Conservation (phyloP, 2,888 invertebrate genomes). For the Asteroscopus sphinx region DNA sequence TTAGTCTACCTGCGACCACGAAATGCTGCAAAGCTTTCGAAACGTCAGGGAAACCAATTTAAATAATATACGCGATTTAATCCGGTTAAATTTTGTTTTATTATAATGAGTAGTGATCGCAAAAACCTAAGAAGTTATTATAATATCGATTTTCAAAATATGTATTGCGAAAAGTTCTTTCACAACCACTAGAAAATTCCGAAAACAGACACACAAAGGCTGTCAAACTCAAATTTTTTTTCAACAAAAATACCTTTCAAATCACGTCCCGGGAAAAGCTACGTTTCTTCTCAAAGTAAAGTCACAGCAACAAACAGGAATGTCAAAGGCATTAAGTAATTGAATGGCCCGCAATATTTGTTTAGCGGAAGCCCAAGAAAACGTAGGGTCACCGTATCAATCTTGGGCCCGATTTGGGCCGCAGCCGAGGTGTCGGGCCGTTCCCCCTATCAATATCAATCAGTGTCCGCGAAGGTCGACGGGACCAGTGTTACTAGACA, state of each 20-base stretch:
- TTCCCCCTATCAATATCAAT: constrained; percentile 81
- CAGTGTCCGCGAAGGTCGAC: constrained; percentile 66
- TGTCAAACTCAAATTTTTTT: neutral
- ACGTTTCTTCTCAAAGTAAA: constrained; percentile 7
- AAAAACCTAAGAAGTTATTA: too few species aligned
- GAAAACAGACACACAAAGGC: neutral
- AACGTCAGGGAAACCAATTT: too few species aligned
- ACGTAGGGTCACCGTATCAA: constrained; percentile 61
- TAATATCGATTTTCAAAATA: too few species aligned
- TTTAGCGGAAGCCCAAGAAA: constrained; percentile 42
- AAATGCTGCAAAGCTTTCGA: too few species aligned
- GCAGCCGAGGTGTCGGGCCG: constrained; percentile 57
- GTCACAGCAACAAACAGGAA: constrained; percentile 16
- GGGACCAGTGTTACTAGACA: constrained; percentile 41
- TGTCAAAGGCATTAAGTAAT: constrained; percentile 46
- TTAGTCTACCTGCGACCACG: too few species aligned
- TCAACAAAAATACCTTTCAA: neutral
- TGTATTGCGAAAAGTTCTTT: neutral
- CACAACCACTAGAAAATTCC: too few species aligned
- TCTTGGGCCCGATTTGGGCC: constrained; percentile 52
- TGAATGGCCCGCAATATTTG: constrained; percentile 49
- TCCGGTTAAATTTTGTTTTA: too few species aligned
- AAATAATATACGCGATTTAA: too few species aligned
- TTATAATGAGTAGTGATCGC: too few species aligned
- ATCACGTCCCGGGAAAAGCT: neutral